Percentiles rank a stretch among this genome's conserved stretches.
These are phyloP conservation scores for Eremophila alpestris DNA, from an alignment of 2,797 vertebrate genomes.

Conservation along the genomic window DNA sequence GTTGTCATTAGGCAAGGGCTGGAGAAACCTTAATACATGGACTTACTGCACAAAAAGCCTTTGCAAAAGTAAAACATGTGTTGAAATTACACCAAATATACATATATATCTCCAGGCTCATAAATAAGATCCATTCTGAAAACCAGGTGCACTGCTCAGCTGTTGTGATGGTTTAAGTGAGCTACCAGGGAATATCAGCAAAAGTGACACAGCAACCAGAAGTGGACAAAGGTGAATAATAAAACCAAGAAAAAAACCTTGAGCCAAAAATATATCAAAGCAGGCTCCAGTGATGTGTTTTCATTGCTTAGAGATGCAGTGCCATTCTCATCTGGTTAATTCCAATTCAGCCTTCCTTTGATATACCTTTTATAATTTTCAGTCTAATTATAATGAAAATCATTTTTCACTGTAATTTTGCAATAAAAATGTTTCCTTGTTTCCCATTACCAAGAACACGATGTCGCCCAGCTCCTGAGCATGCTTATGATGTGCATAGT, in stretches of 20 bases:
- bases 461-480: slow-evolving; percentile 60
- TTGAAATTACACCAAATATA: not conserved
- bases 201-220: slow-evolving; percentile 18
- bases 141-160: not conserved
- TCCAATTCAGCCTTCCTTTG: slow-evolving; percentile 70
- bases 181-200: slow-evolving; percentile 19
- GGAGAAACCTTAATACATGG: not conserved
- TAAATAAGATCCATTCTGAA: slow-evolving; percentile 25
- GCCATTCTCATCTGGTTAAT: slow-evolving; percentile 67
- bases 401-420: slow-evolving; percentile 76
- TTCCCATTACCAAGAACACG: slow-evolving; percentile 73
- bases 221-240: slow-evolving; percentile 70
- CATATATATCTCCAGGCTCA: not conserved
- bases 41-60: not conserved
- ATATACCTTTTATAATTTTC: slow-evolving; percentile 77
- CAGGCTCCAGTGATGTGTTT: slow-evolving; percentile 45
- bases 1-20: not conserved
- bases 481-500: slow-evolving; percentile 65
- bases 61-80: not conserved
- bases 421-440: slow-evolving; percentile 75
- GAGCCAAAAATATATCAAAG: slow-evolving; percentile 70
- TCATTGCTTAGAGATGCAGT: slow-evolving; percentile 60
- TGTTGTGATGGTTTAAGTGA: slow-evolving; percentile 3
- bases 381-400: slow-evolving; percentile 79
- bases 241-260: slow-evolving; percentile 60